Base-by-base conservation (phyloP, 2,888 invertebrate genomes). In the Scaptomyza cyrtandrae region DNA sequence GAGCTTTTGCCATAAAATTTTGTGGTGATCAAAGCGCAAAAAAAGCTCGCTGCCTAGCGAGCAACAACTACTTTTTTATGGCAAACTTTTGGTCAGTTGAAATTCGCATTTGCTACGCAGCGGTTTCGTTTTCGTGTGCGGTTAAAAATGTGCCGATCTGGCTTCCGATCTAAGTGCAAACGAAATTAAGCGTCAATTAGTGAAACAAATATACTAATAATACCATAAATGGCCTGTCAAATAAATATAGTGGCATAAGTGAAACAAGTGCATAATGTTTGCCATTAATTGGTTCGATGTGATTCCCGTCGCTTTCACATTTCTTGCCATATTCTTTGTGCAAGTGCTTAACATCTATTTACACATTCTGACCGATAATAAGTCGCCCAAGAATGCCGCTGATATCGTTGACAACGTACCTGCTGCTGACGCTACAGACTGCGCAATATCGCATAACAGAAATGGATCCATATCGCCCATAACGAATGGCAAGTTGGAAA, bases 271-370 rank as follows among this genome's bases (percentile, higher is more conserved):
- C 11, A 60, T 60, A 59, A 78, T 90, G 67, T 68, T 90, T 37
- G 71, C 69, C 59, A 75, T 91, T 53, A 82, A 80, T 58, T 91
- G 90, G 90, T 88, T 90, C 65, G 91, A 91, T 78, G 68, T 89
- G 54, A 61, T 76, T 37, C 77, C 89, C 16, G 83, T 89, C 44
- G 77, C 71, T n/a, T 41, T 86, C 45, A 83, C 88, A 29, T 73
- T 89, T 44, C 19, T 77, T 11, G 63, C 65, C 16, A 80, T 88
- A 16, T 43, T 86, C 14, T 57, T 88, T 33, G 80, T 91, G 65
- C 86, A 89, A 71, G 52, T 89, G 44, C 43, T 90, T 13, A 91
- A 89, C 54, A 74, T 69, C 1, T 68, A 80, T 71, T 76, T 87
- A 73, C 71, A 80, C 63, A 50, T 80, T 61, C 61, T 66, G 14